Evolutionary conservation across 2,888 invertebrate genomes (phyloP), one percentile per base, ranked within the genome.

Genomic region (Oscheius sp.): DNA sequence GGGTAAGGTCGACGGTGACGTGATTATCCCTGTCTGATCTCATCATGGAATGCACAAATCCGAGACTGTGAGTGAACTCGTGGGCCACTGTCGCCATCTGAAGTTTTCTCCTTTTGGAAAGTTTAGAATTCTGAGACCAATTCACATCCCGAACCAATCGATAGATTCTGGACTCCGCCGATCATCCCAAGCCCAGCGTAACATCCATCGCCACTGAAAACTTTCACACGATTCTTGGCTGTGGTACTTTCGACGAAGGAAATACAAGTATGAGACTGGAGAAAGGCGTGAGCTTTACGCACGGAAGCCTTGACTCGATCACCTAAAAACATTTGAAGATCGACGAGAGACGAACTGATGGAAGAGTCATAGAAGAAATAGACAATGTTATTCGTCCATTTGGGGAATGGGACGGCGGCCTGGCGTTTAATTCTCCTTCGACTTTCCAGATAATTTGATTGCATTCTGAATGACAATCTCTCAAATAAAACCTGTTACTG

Each of bases 401-500:
- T 49, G 2, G 1, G 18, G 25, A 7, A 6, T 2, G 13, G 12
- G 1, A 29, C 27, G 16, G 29, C 1, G 7, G 29, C 52, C 21
- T 66, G 66, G 13, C 58, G 25, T 16, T 58, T 58, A 13, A 12
- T 16, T 27, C 27, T n/a, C 27, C 58, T 58, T 9, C 27, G 13
- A 25, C 27, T 29, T 29, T 58, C 29, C 7, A 58, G 13, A 21
- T n/a, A 49, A 16, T 49, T 16, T 18, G 2, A 25, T 41, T 43
- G 12, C 23, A 9, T 35, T 6, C 35, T 35, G 35, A 21, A 52
- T 5, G 41, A 21, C 18, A 18, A 12, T 1, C 5, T 21, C 0
- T 18, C n/a, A 61, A 21, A 23, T 12, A 55, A 7, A 29, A 27
- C 1, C n/a, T 18, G 56, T 55, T 43, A 75, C 75, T 75, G 72